These are phyloP conservation scores for Taurulus bubalis DNA, from an alignment of 2,113 vertebrate genomes.

Conservation along the genomic window DNA sequence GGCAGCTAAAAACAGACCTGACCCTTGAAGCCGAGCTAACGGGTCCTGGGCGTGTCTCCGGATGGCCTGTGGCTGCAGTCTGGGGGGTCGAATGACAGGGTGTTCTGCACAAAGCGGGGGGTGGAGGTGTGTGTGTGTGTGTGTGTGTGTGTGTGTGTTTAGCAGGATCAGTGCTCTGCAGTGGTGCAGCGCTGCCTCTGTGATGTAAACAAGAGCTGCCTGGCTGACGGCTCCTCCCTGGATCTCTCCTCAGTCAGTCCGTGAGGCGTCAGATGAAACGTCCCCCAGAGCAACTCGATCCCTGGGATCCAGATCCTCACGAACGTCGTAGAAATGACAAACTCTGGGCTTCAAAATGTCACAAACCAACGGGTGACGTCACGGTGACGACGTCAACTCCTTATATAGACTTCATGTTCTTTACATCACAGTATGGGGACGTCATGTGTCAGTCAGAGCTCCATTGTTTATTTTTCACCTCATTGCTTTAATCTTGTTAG, in stretches of 20 bases:
- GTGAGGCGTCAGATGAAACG: conserved; percentile 1
- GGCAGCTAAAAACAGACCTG: conserved; percentile 26
- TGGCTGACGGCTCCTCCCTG: conserved; percentile 39
- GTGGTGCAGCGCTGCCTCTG: conserved; percentile 53
- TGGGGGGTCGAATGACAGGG: conserved; percentile 57
- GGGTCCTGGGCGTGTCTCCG: conserved; percentile 17
- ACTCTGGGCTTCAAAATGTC: too few relatives aligned
- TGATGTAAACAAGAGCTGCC: conserved; percentile 53
- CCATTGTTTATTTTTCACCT: too few relatives aligned
- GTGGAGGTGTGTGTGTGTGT: conserved; percentile 22
- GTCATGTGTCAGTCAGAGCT: too few relatives aligned
- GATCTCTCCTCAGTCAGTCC: conserved; percentile 23
- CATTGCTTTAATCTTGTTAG: too few relatives aligned
- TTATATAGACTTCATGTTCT: too few relatives aligned
- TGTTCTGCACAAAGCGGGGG: conserved; percentile 26
- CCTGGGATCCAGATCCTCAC: neutral
- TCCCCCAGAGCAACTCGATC: neutral
- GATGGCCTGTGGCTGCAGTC: neutral
- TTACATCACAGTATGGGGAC: too few relatives aligned
- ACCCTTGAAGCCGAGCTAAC: neutral
- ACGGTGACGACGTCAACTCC: too few relatives aligned
- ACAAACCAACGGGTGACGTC: too few relatives aligned
- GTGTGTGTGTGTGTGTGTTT: conserved; percentile 13
- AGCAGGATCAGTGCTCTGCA: conserved; percentile 39
- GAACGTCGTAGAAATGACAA: neutral